Evolutionary conservation across 1,140 invertebrate genomes (phyloP).

Genomic region (Mya arenaria): DNA sequence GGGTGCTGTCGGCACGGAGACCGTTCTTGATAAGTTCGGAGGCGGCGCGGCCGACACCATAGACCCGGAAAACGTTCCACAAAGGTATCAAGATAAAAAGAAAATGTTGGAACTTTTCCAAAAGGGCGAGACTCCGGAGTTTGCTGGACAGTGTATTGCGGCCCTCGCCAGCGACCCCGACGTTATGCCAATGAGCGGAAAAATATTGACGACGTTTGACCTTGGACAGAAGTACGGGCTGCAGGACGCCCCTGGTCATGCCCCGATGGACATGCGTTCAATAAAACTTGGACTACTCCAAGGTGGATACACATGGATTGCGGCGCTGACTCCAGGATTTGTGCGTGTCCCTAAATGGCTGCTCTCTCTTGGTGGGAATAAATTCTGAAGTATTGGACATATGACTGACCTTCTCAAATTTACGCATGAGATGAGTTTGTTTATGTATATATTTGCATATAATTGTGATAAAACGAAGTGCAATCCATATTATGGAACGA

Average conservation of each 20-base stretch:
- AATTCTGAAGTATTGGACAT: no score
- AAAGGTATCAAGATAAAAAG: background rate
- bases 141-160: slow-evolving; percentile 76
- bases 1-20: slow-evolving; percentile 81
- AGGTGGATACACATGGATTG: slow-evolving; percentile 43
- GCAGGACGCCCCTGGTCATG: slow-evolving; percentile 76
- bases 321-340: slow-evolving; percentile 56
- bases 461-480: no score
- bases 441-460: no score
- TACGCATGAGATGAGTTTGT: no score
- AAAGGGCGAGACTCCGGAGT: slow-evolving; percentile 74
- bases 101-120: slow-evolving; percentile 58
- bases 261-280: slow-evolving; percentile 34
- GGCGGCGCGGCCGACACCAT: no score
- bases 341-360: slow-evolving; percentile 66
- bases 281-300: slow-evolving; percentile 28
- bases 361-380: slow-evolving; percentile 56
- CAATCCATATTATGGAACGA: no score
- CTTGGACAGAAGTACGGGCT: slow-evolving; percentile 77
- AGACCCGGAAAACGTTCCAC: no score
- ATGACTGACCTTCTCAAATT: no score
- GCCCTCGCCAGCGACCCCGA: slow-evolving; percentile 73
- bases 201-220: slow-evolving; percentile 75
- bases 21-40: background rate
- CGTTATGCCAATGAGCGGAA: slow-evolving; percentile 76